Evolutionary conservation across 2,888 invertebrate genomes (phyloP).

Genomic region (Agelastica alni): DNA sequence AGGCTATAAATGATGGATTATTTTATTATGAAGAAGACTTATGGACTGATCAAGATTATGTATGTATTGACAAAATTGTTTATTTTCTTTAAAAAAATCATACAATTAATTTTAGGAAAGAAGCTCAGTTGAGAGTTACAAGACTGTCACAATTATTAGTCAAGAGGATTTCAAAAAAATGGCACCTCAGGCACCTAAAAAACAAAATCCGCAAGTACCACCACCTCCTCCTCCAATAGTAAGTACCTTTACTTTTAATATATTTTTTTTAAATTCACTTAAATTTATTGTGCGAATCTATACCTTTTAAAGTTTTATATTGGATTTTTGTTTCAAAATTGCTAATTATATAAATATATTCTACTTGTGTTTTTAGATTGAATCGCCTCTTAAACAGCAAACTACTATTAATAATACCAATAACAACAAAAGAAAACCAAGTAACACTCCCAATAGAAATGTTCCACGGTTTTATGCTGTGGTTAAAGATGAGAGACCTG

Average conservation of each 20-base stretch:
- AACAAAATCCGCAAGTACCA: constrained; percentile 74
- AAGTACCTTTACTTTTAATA: constrained; percentile 16
- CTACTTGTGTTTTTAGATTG: no score
- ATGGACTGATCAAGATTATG: constrained; percentile 65
- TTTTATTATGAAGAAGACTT: constrained; percentile 95
- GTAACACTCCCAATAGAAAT: constrained; percentile 55
- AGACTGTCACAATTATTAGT: constrained; percentile 86
- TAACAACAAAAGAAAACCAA: constrained; percentile 27
- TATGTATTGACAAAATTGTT: constrained; percentile 28
- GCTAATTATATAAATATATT: no score
- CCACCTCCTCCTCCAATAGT: constrained; percentile 76
- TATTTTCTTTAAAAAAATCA: neutral
- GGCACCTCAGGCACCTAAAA: constrained; percentile 67
- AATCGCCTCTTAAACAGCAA: constrained; percentile 22
- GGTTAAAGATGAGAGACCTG: constrained; percentile 73
- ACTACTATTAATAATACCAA: constrained; percentile 13
- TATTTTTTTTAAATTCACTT: no score
- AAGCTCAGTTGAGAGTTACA: constrained; percentile 65
- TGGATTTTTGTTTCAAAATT: no score
- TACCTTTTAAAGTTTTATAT: no score
- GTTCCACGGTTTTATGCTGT: constrained; percentile 94
- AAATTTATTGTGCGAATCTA: no score
- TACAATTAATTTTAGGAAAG: constrained; percentile 18
- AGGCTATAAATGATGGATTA: constrained; percentile 96
- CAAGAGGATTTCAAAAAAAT: constrained; percentile 87